phyloP scores from a whole-genome alignment of 2,888 invertebrate genomes.

The Augiades crinisus region DNA sequence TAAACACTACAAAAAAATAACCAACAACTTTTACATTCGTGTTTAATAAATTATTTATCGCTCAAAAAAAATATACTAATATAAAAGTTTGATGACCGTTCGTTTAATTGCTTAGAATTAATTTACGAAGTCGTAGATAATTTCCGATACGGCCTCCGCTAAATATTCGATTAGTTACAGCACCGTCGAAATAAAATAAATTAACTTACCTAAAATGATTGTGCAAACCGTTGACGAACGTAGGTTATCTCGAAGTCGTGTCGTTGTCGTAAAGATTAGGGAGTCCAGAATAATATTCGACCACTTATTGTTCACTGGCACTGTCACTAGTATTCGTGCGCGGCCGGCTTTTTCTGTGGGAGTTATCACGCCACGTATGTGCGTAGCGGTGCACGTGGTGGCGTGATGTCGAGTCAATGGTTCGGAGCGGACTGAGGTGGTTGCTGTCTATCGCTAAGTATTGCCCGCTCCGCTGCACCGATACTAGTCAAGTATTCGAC shows the following conservation, averaged over 20 bases:
- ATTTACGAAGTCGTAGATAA: neutral
- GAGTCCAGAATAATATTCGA: slow-evolving; percentile 54
- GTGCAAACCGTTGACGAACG: slow-evolving; percentile 48
- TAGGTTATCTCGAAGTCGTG: slow-evolving; percentile 41
- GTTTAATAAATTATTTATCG: neutral
- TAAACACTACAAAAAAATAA: too few species aligned
- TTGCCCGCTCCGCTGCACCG: slow-evolving; percentile 42
- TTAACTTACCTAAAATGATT: slow-evolving; percentile 41
- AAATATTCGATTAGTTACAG: neutral
- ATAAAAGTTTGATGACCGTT: neutral
- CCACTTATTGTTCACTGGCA: slow-evolving; percentile 70
- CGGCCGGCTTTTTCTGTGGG: slow-evolving; percentile 56
- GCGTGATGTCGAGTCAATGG: slow-evolving; percentile 58
- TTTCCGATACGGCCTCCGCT: neutral
- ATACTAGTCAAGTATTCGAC: slow-evolving; percentile 21
- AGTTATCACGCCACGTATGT: slow-evolving; percentile 55
- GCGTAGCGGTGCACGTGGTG: slow-evolving; percentile 45
- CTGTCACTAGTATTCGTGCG: slow-evolving; percentile 65
- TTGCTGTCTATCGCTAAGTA: slow-evolving; percentile 29
- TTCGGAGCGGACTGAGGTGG: slow-evolving; percentile 60
- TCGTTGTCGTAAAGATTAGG: slow-evolving; percentile 49
- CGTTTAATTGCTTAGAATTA: neutral
- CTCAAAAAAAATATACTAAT: neutral
- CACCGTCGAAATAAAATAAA: slow-evolving; percentile 20
- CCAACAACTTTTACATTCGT: too few species aligned